phyloP scores from a whole-genome alignment of 2,888 invertebrate genomes.

The Teinopalpus imperialis region DNA sequence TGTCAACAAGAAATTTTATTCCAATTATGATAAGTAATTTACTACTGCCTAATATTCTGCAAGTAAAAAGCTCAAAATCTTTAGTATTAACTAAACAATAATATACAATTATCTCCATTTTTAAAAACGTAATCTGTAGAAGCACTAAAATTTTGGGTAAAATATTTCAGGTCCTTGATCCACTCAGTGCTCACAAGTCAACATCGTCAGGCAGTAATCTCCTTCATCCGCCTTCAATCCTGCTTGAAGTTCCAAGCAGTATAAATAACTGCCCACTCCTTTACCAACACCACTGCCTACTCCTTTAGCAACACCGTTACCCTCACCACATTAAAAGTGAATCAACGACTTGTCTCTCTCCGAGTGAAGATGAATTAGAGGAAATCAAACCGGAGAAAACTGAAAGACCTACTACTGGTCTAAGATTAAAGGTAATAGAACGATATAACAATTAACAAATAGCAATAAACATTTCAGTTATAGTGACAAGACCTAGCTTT shows the following conservation, averaged over 20 bases:
- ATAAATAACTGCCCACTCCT: constrained; percentile 89
- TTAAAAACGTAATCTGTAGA: no score
- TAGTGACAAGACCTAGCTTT: no score
- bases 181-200: constrained; percentile 85
- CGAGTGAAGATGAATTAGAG: constrained; percentile 72
- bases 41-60: no score
- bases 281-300: constrained; percentile 84
- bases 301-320: constrained; percentile 86
- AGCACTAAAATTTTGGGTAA: no score
- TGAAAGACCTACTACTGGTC: constrained; percentile 56
- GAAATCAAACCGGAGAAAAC: constrained; percentile 61
- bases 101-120: no score
- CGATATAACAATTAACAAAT: not conserved
- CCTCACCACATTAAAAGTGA: constrained; percentile 59
- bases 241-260: constrained; percentile 88
- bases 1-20: no score
- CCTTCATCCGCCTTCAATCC: constrained; percentile 87
- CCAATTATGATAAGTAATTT: no score
- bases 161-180: constrained; percentile 83
- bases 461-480: no score
- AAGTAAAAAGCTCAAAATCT: no score
- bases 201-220: constrained; percentile 78
- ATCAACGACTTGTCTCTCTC: constrained; percentile 55
- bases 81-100: no score
- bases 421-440: constrained; percentile 58